Conservation (phyloP, 2,888 invertebrate species). For the Lepetodrilus schrolli region DNA sequence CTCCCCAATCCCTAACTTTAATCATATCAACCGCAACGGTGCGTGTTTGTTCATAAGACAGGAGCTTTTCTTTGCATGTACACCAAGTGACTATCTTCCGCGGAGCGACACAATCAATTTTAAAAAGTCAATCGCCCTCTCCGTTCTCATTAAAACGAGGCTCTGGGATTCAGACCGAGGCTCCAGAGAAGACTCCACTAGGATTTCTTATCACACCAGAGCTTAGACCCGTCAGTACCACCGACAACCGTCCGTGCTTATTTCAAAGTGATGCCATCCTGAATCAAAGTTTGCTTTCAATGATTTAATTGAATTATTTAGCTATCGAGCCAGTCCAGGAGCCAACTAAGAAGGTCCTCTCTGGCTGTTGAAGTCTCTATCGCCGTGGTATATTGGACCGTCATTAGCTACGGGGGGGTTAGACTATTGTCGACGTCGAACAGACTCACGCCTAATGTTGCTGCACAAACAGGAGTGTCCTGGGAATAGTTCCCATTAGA, state of each 20-base stretch:
- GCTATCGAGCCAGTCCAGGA: slow-evolving; percentile 17
- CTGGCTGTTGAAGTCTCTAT: not conserved
- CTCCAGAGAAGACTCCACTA: not conserved
- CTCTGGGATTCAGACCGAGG: slow-evolving; percentile 17
- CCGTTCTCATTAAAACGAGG: slow-evolving; percentile 25
- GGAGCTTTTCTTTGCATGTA: not conserved
- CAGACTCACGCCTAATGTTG: too few species aligned
- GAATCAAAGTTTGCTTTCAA: slow-evolving; percentile 14
- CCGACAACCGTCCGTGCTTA: slow-evolving; percentile 11
- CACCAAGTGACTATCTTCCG: not conserved
- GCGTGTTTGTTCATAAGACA: slow-evolving; percentile 19
- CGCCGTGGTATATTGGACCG: not conserved
- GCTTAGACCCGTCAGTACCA: slow-evolving; percentile 21
- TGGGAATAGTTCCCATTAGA: not conserved
- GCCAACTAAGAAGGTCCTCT: not conserved
- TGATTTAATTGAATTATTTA: slow-evolving; percentile 25
- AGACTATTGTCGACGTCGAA: not conserved
- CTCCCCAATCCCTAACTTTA: slow-evolving; percentile 6
- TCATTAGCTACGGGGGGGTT: not conserved
- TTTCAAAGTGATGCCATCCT: slow-evolving; percentile 16
- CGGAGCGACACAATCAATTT: slow-evolving; percentile 22
- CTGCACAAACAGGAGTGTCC: not conserved
- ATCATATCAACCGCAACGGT: slow-evolving; percentile 18
- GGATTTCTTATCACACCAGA: slow-evolving; percentile 8
- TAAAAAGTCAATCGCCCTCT: slow-evolving; percentile 21